Percentiles rank a stretch among this genome's conserved stretches.
These are phyloP conservation scores for Oceanodroma leucorhoa DNA, from an alignment of 2,797 vertebrate species.

Conservation along the genomic window DNA sequence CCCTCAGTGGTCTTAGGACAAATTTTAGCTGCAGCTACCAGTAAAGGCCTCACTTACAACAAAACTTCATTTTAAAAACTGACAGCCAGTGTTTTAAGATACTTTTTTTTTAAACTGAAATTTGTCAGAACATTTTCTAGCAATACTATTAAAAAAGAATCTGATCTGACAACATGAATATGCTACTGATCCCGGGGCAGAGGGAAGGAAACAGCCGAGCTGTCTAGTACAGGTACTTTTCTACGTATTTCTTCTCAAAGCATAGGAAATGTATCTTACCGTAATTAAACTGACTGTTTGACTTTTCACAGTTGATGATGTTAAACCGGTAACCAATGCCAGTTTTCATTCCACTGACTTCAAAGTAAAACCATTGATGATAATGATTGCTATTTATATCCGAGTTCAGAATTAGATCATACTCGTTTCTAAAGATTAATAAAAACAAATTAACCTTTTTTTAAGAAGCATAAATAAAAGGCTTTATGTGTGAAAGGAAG, in stretches of 20 bases:
- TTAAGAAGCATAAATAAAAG: constrained; percentile 9
- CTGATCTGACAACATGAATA: not conserved
- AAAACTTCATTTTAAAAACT: not conserved
- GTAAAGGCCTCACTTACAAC: not conserved
- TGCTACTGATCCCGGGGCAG: not conserved
- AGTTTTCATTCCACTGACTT: constrained; percentile 95
- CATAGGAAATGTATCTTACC: constrained; percentile 80
- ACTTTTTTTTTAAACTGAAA: not conserved
- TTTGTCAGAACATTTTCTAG: not conserved
- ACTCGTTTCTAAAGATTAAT: constrained; percentile 85
- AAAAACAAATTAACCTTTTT: constrained; percentile 37
- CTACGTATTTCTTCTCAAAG: not conserved
- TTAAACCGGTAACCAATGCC: constrained; percentile 91
- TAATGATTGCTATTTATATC: constrained; percentile 99
- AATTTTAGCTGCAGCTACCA: not conserved
- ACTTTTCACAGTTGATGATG: constrained; percentile 98
- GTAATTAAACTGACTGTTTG: constrained; percentile 98
- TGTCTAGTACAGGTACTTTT: not conserved
- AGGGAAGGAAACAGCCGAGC: not conserved
- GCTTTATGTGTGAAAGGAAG: not conserved
- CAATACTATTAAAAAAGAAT: not conserved
- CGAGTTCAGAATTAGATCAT: constrained; percentile 96
- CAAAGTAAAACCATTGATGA: constrained; percentile 99
- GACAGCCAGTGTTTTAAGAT: not conserved
- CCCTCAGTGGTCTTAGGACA: not conserved